These are phyloP conservation scores for Sturnira hondurensis DNA, from an alignment of 2,113 vertebrate genomes.

Conservation along the genomic window DNA sequence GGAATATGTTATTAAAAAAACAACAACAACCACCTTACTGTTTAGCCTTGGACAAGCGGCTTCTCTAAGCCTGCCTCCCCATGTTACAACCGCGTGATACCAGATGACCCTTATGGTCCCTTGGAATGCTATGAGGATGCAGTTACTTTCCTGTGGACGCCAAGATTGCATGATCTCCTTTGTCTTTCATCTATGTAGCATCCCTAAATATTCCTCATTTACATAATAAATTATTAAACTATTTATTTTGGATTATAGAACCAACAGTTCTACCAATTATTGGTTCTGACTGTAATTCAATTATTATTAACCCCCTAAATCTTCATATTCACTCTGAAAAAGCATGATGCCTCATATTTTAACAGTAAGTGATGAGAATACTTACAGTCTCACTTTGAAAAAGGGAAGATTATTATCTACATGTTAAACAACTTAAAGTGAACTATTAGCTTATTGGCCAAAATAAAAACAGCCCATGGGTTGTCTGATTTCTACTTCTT, in stretches of 20 bases:
- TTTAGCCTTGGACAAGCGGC: neutral
- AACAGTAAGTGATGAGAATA: neutral
- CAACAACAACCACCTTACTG: neutral
- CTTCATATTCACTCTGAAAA: neutral
- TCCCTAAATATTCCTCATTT: neutral
- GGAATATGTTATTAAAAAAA: neutral
- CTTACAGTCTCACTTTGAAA: neutral
- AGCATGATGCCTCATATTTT: neutral
- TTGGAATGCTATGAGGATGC: neutral
- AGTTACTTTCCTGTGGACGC: neutral
- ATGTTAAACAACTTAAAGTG: neutral
- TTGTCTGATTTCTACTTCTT: constrained; percentile 6
- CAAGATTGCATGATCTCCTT: neutral
- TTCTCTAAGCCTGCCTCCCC: neutral
- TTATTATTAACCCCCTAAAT: neutral
- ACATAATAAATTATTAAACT: neutral
- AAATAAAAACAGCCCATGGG: neutral
- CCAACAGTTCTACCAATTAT: neutral
- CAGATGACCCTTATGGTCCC: neutral
- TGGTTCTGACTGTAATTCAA: neutral
- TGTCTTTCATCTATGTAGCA: neutral
- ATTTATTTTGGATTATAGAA: constrained; percentile 17
- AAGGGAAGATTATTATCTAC: neutral
- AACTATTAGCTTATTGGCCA: neutral
- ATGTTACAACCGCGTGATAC: constrained; percentile 10